Base-by-base conservation (phyloP, 2,113 vertebrate genomes). In the Emberiza fucata region DNA sequence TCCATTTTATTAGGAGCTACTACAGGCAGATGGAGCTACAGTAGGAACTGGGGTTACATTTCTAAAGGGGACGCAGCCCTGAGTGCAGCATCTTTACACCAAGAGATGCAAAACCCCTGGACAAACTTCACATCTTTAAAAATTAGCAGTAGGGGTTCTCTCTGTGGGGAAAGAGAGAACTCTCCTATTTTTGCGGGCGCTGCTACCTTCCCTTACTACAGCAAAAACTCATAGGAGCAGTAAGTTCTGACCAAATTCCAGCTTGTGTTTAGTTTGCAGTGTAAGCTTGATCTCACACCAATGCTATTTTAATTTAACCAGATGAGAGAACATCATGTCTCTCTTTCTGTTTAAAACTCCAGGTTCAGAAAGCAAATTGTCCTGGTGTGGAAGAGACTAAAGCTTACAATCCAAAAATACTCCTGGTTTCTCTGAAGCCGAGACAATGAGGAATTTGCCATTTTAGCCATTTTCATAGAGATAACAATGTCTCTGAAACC, bases 251-350 rank as follows among this genome's bases (percentile, higher is more conserved):
- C 57, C 64, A 88, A 61, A 88, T 90, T 95, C 92, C 91, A 94
- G 64, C 60, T 83, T 21, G 4, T 73, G 86, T 70, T 95, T 86
- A 93, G 95, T 80, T 95, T 92, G 71, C 91, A 88, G 1, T 54
- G 47, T 61, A 93, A 95, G 82, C 94, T 93, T 96, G 94, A 96
- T 90, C 87, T 97, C 96, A 96, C 90, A 97, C 85, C 79, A 93
- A 77, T 81, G 92, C 82, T 93, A 94, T 94, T 96, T 92, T 94
- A 94, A 95, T 95, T 92, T 91, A 95, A 73, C 79, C 95, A 96
- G 93, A 90, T 92, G 93, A 83, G 60, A 88, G 82, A 88, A 92
- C 90, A 86, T 75, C 44, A 5, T 63, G 82, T 94, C 59, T 95
- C 86, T 77, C 60, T 60, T 81, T 77, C 50, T 69, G 60, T 86